These are phyloP conservation scores for Atta cephalotes DNA, from an alignment of 1,140 invertebrate species.

Conservation along the genomic window DNA sequence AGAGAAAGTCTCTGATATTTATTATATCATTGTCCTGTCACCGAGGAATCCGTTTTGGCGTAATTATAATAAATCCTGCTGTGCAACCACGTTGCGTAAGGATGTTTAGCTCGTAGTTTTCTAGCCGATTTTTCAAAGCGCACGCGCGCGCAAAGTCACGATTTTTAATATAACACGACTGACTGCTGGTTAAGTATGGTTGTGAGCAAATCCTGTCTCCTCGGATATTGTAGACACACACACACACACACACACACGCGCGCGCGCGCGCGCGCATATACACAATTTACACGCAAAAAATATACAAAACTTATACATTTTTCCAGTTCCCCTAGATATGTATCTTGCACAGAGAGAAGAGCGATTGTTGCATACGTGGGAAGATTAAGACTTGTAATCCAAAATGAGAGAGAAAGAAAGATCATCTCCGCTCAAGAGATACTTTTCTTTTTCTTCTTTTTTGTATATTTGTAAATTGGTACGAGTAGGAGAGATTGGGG, in stretches of 20 bases:
- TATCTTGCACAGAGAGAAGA: constrained; percentile 34
- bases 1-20: constrained; percentile 64
- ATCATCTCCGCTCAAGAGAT: constrained; percentile 12
- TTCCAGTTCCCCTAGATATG: constrained; percentile 40
- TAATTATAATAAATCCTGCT: constrained; percentile 53
- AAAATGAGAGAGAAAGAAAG: background rate
- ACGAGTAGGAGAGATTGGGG: constrained; percentile 72
- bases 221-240: constrained; percentile 14
- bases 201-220: constrained; percentile 77
- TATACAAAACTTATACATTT: constrained; percentile 7
- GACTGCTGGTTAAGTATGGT: constrained; percentile 84
- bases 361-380: constrained; percentile 19
- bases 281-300: background rate
- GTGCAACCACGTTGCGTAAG: constrained; percentile 66
- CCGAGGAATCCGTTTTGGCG: constrained; percentile 28
- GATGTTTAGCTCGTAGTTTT: constrained; percentile 72
- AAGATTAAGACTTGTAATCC: constrained; percentile 30
- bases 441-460: constrained; percentile 56
- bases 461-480: constrained; percentile 78
- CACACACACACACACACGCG: background rate
- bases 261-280: background rate
- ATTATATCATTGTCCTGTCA: constrained; percentile 67
- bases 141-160: constrained; percentile 58
- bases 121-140: constrained; percentile 71
- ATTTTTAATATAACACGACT: constrained; percentile 81